Base-by-base conservation (phyloP, 1,140 invertebrate species). In the Trichonephila clavata region DNA sequence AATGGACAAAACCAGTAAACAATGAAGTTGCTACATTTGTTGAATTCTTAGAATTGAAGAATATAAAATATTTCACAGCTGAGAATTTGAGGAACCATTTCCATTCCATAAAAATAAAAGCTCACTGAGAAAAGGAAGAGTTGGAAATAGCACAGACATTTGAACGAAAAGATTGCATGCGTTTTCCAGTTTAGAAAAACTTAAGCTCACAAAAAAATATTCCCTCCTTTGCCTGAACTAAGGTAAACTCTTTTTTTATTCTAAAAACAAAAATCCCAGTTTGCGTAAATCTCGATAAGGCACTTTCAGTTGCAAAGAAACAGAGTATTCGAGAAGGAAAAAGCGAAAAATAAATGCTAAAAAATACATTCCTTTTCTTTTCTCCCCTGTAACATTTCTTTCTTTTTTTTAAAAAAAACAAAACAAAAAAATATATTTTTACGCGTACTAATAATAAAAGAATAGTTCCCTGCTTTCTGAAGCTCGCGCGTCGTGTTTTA, bases 361-460 rank as follows among this genome's bases (percentile, higher is more conserved):
- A 21, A 68, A 24, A 77, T 5, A 32, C n/a, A 32, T 27, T 20
- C 18, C 43, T 57, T 57, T 83, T 83, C 50, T 24, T 59, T 59
- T 21, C 21, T 21, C 16, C 18, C 39, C 16, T 27, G 39, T 50
- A 27, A 6, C 20, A n/a, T 57, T 43, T 21, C 27, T 50, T 24
- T 59, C 81, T 83, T 14, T 83, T 27, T 18, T 77, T n/a, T n/a
- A n/a, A n/a, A n/a, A n/a, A n/a, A n/a, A n/a, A n/a, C n/a, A n/a
- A n/a, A 18, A 32, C n/a, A 24, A 39, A 5, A 3, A 3, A 21
- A 57, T 20, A 83, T 50, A 83, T 4, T 59, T 83, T 50, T 21
- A 57, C 81, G 21, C 81, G 21, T 59, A 83, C 81, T 83, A 57
- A 50, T 59, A 77, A 83, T 83, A 83, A 83, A 83, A 83, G 81